Percentiles rank a stretch among this genome's conserved stretches.
Conservation (phyloP, 2,888 invertebrate genomes). For the Sclerodermus sp. region DNA sequence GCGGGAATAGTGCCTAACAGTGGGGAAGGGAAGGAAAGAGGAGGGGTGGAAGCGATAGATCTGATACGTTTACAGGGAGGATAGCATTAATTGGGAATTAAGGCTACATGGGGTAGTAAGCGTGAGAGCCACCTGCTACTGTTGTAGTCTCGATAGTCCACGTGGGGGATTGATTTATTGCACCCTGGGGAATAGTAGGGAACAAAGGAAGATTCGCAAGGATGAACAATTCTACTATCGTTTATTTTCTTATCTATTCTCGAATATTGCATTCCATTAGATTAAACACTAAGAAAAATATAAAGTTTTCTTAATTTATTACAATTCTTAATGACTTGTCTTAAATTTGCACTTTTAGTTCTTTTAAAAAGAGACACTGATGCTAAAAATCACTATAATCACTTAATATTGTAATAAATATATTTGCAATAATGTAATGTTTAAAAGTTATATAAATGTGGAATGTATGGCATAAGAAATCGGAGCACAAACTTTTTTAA, state of each 20-base stretch:
- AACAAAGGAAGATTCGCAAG: background rate
- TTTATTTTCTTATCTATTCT: background rate
- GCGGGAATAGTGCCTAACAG: background rate
- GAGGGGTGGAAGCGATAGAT: background rate
- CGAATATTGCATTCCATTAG: too few species aligned
- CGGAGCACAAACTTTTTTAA: too few species aligned
- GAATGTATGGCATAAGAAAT: too few species aligned
- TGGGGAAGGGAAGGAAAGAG: background rate
- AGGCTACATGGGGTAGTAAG: slow-evolving; percentile 48
- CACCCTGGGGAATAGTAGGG: slow-evolving; percentile 38
- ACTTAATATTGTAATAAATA: too few species aligned
- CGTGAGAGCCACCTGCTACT: slow-evolving; percentile 55
- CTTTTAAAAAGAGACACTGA: too few species aligned
- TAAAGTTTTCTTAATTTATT: background rate
- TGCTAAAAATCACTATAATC: too few species aligned
- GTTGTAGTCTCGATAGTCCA: slow-evolving; percentile 19
- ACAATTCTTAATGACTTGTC: too few species aligned
- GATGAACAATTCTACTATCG: background rate
- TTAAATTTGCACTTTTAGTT: too few species aligned
- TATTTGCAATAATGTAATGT: too few species aligned
- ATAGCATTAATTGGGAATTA: slow-evolving; percentile 56
- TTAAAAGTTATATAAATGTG: too few species aligned
- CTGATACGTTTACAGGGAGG: slow-evolving; percentile 21
- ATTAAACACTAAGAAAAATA: background rate
- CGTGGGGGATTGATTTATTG: slow-evolving; percentile 55